phyloP scores from a whole-genome alignment of 23 tunicate species.

The Ascidia mentula region DNA sequence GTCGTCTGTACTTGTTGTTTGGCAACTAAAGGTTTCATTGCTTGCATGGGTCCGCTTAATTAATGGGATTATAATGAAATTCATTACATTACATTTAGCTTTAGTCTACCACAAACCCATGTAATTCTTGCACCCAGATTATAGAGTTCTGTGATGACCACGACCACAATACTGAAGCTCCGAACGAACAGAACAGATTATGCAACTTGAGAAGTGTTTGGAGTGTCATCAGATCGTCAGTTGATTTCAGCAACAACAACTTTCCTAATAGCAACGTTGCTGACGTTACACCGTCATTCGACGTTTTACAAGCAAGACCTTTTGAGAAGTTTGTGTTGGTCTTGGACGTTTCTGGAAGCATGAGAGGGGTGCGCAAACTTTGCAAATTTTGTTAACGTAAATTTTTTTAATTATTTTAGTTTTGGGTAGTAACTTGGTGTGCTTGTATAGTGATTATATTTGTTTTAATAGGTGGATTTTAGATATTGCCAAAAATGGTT shows the following conservation, averaged over 20 bases:
- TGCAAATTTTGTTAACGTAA: neutral
- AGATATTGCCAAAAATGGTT: neutral
- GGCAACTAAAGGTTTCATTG: no score
- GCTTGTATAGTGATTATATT: no score
- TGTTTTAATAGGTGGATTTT: neutral
- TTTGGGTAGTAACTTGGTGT: no score
- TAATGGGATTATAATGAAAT: no score
- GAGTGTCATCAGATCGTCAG: slow-evolving; percentile 38
- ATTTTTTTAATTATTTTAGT: neutral
- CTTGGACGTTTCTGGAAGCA: slow-evolving; percentile 15
- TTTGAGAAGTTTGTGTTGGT: slow-evolving; percentile 10
- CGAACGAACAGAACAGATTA: slow-evolving; percentile 52
- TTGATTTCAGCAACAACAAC: slow-evolving; percentile 18
- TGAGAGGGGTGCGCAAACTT: neutral
- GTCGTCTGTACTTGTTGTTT: no score
- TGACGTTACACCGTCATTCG: neutral
- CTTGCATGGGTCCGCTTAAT: no score
- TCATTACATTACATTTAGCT: no score
- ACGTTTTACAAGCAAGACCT: neutral
- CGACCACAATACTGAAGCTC: slow-evolving; percentile 43
- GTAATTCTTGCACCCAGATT: no score
- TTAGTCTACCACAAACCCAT: no score
- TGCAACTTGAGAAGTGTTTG: slow-evolving; percentile 47
- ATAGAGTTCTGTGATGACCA: slow-evolving; percentile 47
- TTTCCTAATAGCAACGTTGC: neutral